A percentile compares a stretch with the other conserved stretches of the same genome.
phyloP scores from a whole-genome alignment of 2,888 invertebrate species.

The Conus canariensis region DNA sequence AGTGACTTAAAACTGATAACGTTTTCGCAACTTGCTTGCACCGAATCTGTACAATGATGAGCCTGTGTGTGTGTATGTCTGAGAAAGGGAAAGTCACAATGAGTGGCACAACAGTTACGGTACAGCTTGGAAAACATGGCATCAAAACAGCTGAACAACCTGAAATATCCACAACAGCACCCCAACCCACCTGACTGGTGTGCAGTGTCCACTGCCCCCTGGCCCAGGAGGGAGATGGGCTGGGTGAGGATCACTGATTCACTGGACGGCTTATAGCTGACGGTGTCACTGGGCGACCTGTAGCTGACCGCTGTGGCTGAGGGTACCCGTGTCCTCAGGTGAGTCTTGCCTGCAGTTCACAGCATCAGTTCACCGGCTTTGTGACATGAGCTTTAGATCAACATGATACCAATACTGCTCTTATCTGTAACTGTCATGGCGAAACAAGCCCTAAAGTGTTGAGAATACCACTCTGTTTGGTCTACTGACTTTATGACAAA shows the following conservation, averaged over 20 bases:
- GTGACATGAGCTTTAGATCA: not conserved
- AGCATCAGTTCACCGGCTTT: not conserved
- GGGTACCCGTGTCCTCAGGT: conserved; percentile 61
- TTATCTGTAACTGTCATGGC: not conserved
- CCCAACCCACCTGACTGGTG: not conserved
- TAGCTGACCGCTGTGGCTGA: conserved; percentile 66
- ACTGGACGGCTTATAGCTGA: conserved; percentile 57
- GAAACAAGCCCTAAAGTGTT: too few species aligned
- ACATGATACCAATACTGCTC: not conserved
- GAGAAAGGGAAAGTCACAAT: too few species aligned
- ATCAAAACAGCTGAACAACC: not conserved
- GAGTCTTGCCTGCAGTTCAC: conserved; percentile 54
- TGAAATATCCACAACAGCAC: too few species aligned
- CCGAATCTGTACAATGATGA: too few species aligned
- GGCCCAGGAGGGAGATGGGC: conserved; percentile 35
- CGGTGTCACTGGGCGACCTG: conserved; percentile 50
- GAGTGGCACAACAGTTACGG: too few species aligned
- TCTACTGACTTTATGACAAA: too few species aligned
- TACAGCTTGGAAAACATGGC: not conserved
- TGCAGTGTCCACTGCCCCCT: not conserved
- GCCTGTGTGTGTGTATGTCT: too few species aligned
- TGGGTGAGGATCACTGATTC: conserved; percentile 6
- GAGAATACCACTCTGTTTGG: too few species aligned
- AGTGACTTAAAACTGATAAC: too few species aligned
- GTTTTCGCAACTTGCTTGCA: too few species aligned